These are phyloP conservation scores for Copidosoma floridanum DNA, from an alignment of 1,140 invertebrate species.

Conservation along the genomic window DNA sequence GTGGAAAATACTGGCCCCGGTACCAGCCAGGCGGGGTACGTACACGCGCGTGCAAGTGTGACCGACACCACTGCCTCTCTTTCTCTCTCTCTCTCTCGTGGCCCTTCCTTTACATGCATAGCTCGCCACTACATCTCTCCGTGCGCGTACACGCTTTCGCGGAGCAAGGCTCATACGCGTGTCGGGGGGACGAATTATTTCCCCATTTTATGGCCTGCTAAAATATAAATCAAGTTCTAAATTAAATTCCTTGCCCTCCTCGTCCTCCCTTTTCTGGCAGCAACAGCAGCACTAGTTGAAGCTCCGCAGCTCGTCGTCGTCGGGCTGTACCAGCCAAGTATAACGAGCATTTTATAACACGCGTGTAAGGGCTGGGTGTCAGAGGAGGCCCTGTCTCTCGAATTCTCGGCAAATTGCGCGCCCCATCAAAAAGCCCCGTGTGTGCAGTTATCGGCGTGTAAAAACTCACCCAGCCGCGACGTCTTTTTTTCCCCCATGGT, in stretches of 20 bases:
- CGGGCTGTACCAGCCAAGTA: conserved; percentile 35
- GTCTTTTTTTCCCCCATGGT: too few relatives aligned
- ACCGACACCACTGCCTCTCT: background rate
- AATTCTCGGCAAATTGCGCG: conserved; percentile 21
- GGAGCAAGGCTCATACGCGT: conserved; percentile 46
- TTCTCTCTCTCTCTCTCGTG: background rate
- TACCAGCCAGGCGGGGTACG: too few relatives aligned
- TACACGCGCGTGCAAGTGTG: background rate
- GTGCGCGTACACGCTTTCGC: background rate
- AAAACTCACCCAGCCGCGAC: too few relatives aligned
- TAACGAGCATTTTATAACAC: conserved; percentile 51
- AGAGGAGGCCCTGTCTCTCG: background rate
- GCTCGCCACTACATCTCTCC: background rate
- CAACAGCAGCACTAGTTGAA: background rate
- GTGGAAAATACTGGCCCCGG: too few relatives aligned
- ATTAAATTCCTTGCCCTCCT: conserved; percentile 50
- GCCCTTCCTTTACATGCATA: too few relatives aligned
- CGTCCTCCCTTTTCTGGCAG: conserved; percentile 6
- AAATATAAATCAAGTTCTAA: conserved; percentile 57
- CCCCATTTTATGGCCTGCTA: conserved; percentile 53
- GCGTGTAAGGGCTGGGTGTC: conserved; percentile 27
- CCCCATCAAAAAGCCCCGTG: too few relatives aligned
- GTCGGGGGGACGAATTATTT: conserved; percentile 54
- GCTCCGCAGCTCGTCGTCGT: too few relatives aligned
- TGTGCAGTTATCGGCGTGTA: too few relatives aligned